Evolutionary conservation across 2,797 vertebrate species (phyloP).

Genomic region (Coregonus ussuriensis): DNA sequence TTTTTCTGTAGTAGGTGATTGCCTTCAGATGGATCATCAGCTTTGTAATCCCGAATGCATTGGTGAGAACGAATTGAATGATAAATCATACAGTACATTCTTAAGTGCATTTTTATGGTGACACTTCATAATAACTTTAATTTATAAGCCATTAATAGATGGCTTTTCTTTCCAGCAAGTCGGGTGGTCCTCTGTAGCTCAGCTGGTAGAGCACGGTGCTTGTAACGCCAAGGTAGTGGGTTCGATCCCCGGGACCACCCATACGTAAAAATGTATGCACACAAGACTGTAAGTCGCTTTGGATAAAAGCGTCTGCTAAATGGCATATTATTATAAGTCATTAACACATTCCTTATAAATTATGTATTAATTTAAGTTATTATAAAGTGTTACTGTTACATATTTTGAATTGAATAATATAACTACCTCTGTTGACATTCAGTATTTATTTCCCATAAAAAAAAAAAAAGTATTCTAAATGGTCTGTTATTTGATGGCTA

Average conservation of each 20-base stretch:
- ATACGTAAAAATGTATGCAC: no score
- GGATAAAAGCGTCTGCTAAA: no score
- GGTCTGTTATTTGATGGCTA: constrained; percentile 6
- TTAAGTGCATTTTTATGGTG: neutral
- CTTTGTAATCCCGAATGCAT: constrained; percentile 65
- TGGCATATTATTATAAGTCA: no score
- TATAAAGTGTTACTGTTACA: neutral
- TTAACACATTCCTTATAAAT: neutral
- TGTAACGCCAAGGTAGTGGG: no score
- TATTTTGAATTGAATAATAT: neutral
- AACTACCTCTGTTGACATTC: neutral
- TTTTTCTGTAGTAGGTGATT: constrained; percentile 47
- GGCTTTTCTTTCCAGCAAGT: neutral
- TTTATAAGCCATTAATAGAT: neutral
- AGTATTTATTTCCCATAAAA: neutral
- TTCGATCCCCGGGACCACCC: no score
- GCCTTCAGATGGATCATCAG: constrained; percentile 44
- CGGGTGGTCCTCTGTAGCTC: no score
- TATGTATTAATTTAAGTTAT: neutral
- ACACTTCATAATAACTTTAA: neutral
- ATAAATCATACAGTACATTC: neutral
- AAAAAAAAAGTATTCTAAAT: neutral
- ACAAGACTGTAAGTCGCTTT: no score
- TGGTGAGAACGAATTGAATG: constrained; percentile 51
- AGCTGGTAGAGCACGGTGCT: no score